phyloP scores from a whole-genome alignment of 2,797 vertebrate species.

The Bucorvus abyssinicus region DNA sequence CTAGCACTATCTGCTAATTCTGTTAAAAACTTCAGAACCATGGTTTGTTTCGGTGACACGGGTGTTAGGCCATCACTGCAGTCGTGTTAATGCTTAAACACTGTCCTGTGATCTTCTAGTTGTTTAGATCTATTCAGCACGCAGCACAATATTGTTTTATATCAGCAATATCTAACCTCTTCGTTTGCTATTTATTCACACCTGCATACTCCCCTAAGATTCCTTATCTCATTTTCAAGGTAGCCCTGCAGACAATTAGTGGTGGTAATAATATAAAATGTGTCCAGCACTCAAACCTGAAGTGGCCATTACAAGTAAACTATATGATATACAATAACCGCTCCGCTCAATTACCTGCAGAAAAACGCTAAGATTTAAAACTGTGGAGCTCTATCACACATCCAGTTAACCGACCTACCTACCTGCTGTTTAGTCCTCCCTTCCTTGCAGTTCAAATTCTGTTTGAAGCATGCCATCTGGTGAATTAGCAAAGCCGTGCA shows the following conservation, averaged over 20 bases:
- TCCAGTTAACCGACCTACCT: conserved; percentile 31
- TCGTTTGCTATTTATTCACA: conserved; percentile 40
- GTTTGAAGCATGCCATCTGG: neutral
- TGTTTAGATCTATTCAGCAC: conserved; percentile 18
- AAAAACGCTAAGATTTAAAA: conserved; percentile 55
- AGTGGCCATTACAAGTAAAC: conserved; percentile 38
- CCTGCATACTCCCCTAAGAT: conserved; percentile 45
- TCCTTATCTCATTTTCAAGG: conserved; percentile 52
- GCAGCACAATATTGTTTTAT: conserved; percentile 29
- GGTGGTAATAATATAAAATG: conserved; percentile 52
- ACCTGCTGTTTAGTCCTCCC: conserved; percentile 7
- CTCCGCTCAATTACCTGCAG: conserved; percentile 47
- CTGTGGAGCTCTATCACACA: conserved; percentile 17
- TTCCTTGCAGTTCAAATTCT: neutral
- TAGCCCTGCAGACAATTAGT: conserved; percentile 57
- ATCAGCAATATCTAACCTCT: conserved; percentile 35
- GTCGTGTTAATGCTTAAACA: neutral
- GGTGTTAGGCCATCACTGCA: neutral
- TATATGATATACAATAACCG: conserved; percentile 55
- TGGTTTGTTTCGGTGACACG: neutral
- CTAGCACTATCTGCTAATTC: neutral
- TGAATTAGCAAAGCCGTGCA: neutral
- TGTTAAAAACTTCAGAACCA: neutral
- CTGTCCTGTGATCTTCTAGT: neutral
- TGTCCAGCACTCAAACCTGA: conserved; percentile 52